phyloP scores from a whole-genome alignment of 2,888 invertebrate species.

The Slavum lentiscoides region DNA sequence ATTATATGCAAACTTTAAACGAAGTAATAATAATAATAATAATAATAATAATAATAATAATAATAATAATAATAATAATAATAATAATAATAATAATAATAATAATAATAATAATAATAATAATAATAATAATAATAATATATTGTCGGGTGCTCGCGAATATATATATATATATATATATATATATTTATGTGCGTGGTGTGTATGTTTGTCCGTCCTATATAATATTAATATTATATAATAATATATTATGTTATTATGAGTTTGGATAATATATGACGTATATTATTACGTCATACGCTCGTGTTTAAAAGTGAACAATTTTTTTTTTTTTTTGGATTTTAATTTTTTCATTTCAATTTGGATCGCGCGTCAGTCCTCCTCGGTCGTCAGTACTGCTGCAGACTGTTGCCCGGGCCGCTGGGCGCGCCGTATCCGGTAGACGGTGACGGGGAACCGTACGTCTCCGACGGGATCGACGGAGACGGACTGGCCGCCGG shows the following conservation, averaged over 20 bases:
- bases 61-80: background rate
- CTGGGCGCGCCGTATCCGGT: slow-evolving; percentile 56
- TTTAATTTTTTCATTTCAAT: background rate
- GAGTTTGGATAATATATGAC: background rate
- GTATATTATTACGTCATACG: background rate
- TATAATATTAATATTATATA: background rate
- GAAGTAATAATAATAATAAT: background rate
- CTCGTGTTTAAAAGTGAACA: background rate
- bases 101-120: background rate
- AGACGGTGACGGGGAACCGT: slow-evolving; percentile 65
- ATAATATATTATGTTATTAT: background rate
- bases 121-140: background rate
- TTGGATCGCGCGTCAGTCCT: background rate
- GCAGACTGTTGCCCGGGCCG: slow-evolving; percentile 41
- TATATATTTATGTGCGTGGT: too few species aligned
- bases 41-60: background rate
- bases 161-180: too few species aligned
- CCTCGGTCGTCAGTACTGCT: slow-evolving; percentile 1
- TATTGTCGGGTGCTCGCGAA: background rate
- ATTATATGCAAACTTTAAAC: background rate
- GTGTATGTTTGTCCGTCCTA: background rate
- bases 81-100: background rate
- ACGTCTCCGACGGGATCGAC: slow-evolving; percentile 64
- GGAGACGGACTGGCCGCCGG: slow-evolving; percentile 59
- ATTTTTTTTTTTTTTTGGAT: background rate